Conservation (phyloP, 2,888 invertebrate species). For the Boloria euphrosyne region DNA sequence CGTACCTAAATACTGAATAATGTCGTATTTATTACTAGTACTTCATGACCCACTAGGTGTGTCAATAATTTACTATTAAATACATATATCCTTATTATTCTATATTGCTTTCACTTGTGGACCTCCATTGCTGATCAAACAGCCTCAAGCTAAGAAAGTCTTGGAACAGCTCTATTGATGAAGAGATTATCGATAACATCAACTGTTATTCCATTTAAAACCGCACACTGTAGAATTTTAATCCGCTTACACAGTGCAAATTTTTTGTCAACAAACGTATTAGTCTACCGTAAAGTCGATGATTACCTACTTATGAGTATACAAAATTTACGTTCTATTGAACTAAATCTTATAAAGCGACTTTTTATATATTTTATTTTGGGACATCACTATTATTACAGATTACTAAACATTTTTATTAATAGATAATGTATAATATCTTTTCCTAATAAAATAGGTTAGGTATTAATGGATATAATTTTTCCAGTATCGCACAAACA, state of each 20-base stretch:
- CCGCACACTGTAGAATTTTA: constrained; percentile 21
- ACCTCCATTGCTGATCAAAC: constrained; percentile 50
- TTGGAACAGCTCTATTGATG: constrained; percentile 47
- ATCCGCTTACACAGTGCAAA: constrained; percentile 6
- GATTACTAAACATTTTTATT: too few relatives aligned
- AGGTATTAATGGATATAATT: too few relatives aligned
- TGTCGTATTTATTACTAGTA: not conserved
- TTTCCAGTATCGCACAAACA: too few relatives aligned
- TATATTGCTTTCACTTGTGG: constrained; percentile 39
- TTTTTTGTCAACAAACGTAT: constrained; percentile 16
- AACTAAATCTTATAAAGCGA: not conserved
- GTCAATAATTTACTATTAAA: not conserved
- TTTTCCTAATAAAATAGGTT: too few relatives aligned
- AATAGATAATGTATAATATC: too few relatives aligned
- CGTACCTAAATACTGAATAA: too few relatives aligned
- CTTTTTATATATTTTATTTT: too few relatives aligned
- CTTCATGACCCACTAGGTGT: not conserved
- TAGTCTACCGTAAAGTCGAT: not conserved
- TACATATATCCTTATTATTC: not conserved
- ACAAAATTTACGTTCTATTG: not conserved
- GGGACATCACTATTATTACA: too few relatives aligned
- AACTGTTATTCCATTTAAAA: constrained; percentile 34
- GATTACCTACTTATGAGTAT: constrained; percentile 3
- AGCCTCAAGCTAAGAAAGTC: constrained; percentile 64
- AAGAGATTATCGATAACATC: constrained; percentile 41